Percentiles rank a stretch among this genome's conserved stretches.
These are phyloP conservation scores for Silurus aristotelis DNA, from an alignment of 2,797 vertebrate genomes.

Conservation along the genomic window DNA sequence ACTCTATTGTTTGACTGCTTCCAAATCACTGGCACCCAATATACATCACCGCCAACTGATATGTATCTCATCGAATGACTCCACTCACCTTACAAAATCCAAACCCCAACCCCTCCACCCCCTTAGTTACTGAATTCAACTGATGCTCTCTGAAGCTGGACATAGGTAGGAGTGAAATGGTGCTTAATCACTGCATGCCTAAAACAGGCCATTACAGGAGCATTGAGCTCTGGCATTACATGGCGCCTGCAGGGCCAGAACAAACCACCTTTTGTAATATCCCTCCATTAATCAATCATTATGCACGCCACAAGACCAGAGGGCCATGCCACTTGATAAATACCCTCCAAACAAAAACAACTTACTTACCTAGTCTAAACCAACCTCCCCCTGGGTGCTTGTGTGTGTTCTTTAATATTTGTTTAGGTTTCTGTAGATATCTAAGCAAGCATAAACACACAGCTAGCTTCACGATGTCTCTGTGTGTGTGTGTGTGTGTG, in stretches of 20 bases:
- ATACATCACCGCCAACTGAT: slow-evolving; percentile 11
- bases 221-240: slow-evolving; percentile 68
- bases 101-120: background rate
- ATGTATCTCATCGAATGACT: background rate
- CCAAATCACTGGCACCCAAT: slow-evolving; percentile 7
- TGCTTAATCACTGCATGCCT: slow-evolving; percentile 75
- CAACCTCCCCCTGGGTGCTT: slow-evolving; percentile 30
- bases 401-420: slow-evolving; percentile 31
- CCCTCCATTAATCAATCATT: slow-evolving; percentile 76
- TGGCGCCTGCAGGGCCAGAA: slow-evolving; percentile 66
- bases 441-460: slow-evolving; percentile 8
- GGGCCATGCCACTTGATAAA: slow-evolving; percentile 69
- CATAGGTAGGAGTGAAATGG: slow-evolving; percentile 69
- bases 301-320: slow-evolving; percentile 68
- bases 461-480: slow-evolving; percentile 3
- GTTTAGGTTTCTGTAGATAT: slow-evolving; percentile 36
- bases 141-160: slow-evolving; percentile 70
- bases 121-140: slow-evolving; percentile 64
- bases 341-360: slow-evolving; percentile 73
- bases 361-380: slow-evolving; percentile 77
- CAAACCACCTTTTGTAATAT: slow-evolving; percentile 78
- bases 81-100: too few species aligned
- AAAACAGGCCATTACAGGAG: slow-evolving; percentile 77
- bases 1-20: slow-evolving; percentile 1
- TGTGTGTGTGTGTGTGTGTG: slow-evolving; percentile 25